phyloP scores from a whole-genome alignment of 2,113 vertebrate genomes.

The Ptychochromis oligacanthus region DNA sequence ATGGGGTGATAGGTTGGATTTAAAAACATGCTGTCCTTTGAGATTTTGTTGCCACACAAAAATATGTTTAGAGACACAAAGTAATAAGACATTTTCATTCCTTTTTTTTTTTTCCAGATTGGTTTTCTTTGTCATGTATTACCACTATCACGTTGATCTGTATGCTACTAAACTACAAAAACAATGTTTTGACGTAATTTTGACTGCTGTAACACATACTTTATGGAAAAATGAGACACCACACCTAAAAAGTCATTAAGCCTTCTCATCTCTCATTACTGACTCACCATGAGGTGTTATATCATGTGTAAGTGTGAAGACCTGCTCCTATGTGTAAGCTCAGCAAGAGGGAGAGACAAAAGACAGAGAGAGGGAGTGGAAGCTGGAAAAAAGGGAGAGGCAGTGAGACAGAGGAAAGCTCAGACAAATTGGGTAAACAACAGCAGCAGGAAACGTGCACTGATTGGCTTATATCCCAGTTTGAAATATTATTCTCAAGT shows the following conservation, averaged over 20 bases:
- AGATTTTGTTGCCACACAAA: background rate
- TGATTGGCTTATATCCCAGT: constrained; percentile 31
- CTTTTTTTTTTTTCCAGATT: no score
- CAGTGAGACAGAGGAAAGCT: background rate
- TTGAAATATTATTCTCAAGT: constrained; percentile 46
- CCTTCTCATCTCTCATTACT: constrained; percentile 39
- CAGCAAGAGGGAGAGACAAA: constrained; percentile 15
- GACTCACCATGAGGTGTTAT: constrained; percentile 52
- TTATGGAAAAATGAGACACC: constrained; percentile 19
- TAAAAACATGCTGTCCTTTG: background rate
- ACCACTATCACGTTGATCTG: rapidly evolving
- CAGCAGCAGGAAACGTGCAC: constrained; percentile 4
- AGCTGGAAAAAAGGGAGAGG: constrained; percentile 34
- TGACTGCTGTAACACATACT: background rate
- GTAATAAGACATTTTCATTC: no score
- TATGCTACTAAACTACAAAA: background rate
- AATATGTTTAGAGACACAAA: background rate
- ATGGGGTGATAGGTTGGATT: background rate
- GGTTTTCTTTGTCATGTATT: background rate
- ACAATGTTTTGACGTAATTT: background rate
- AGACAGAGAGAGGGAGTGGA: constrained; percentile 35
- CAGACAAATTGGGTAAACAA: constrained; percentile 16
- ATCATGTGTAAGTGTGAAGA: constrained; percentile 53
- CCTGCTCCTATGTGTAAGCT: constrained; percentile 30
- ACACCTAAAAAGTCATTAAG: constrained; percentile 43